Base-by-base conservation (phyloP, 2,888 invertebrate species). In the Schizotus pectinicornis region DNA sequence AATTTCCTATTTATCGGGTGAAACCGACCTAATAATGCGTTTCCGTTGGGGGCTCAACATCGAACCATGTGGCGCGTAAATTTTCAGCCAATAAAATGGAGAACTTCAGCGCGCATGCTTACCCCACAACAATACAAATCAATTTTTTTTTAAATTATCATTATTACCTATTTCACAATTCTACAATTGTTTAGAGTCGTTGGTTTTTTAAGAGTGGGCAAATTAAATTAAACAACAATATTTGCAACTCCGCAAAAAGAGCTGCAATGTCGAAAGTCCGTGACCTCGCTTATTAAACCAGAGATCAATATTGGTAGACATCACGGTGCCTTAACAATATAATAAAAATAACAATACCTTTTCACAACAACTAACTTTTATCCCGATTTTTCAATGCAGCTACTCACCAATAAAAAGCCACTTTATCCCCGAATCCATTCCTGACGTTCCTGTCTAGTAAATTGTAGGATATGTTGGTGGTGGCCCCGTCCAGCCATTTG, bases 401-500 rank as follows among this genome's bases (percentile, higher is more conserved):
- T 22, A 22, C 91, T 89, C 82, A 97, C 98, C 98, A 98, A 79
- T 94, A 95, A 81, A 89, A 98, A 12, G 97, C 97, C 63, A 96
- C 85, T 78, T 90, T 93, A 71, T 96, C 93, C 30, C 95, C 97
- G 62, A 90, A 81, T 9, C 96, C 96, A 68, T 89, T 91, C 72
- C 91, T 87, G 51, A 99, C 88, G 79, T 95, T 93, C 63, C 93
- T 87, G 81, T 99, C 98, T 68, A 99, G 82, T 48, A 94, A 84
- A 82, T 99, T 99, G 81, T 95, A 99, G 77, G 94, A 94, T 63
- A 98, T 88, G 79, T 99, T 99, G 36, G 98, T 98, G 34, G 90
- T 88, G 3, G 94, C 94, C 7, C 95, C 98, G 72, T 94, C 91
- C 89, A 99, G 88, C 93, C 96, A 99, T 80, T 93, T 94, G 41